Evolutionary conservation across 2,113 vertebrate species (phyloP).

Genomic region (Cephalopterus ornatus): DNA sequence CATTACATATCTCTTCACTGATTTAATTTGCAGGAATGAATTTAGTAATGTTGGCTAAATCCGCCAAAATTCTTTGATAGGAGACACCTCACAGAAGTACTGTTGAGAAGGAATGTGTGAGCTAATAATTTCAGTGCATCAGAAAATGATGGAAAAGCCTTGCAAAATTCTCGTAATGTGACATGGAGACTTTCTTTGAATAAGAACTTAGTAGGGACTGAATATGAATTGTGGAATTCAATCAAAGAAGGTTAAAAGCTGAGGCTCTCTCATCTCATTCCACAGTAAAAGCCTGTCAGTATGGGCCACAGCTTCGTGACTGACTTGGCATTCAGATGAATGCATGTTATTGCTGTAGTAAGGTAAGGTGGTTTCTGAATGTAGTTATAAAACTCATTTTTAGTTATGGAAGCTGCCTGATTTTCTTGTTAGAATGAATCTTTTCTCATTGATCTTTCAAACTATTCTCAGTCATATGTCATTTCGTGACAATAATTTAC

Average conservation of each 20-base stretch:
- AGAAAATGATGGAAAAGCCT: not conserved
- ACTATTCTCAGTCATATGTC: not conserved
- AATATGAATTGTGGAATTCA: not conserved
- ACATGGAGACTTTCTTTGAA: not conserved
- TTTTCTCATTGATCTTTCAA: not conserved
- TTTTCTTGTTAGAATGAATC: not conserved
- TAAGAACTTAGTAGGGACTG: not conserved
- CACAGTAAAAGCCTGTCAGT: not conserved
- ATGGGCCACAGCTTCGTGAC: not conserved
- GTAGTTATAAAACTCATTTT: not conserved
- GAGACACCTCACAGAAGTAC: not conserved
- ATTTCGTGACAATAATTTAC: not conserved
- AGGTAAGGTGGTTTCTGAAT: not conserved
- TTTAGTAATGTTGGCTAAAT: not conserved
- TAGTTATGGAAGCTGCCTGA: not conserved
- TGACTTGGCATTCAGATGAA: not conserved
- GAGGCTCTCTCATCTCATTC: not conserved
- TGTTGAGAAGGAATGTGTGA: not conserved
- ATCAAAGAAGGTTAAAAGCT: not conserved
- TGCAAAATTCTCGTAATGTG: not conserved
- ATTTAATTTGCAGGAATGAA: not conserved
- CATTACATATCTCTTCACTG: not conserved
- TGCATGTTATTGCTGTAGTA: not conserved
- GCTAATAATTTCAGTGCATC: not conserved
- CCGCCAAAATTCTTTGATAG: not conserved